Conservation (phyloP, 2,113 vertebrate species). For the Empidonax alnorum region DNA sequence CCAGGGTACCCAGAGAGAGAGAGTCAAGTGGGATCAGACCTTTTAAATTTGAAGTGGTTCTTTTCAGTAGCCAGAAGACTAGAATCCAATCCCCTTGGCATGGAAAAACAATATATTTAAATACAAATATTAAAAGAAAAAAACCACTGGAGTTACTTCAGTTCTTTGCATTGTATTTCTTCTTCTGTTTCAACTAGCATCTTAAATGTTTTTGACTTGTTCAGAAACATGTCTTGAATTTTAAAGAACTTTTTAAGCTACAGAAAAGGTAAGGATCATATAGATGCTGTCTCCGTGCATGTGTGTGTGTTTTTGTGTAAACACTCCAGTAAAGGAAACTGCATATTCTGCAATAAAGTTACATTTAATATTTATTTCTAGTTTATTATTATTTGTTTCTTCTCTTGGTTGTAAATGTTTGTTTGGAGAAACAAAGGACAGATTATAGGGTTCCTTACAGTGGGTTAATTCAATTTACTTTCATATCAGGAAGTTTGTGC, state of each 20-base stretch:
- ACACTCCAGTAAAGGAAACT: not conserved
- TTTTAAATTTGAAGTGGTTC: not conserved
- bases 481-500: not conserved
- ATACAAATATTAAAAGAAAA: not conserved
- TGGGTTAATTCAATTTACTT: not conserved
- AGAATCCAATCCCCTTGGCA: not conserved
- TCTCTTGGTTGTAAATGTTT: not conserved
- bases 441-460: not conserved
- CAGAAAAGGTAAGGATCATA: not conserved
- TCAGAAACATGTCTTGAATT: not conserved
- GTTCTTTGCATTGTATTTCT: not conserved
- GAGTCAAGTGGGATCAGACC: not conserved
- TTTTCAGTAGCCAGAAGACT: not conserved
- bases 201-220: not conserved
- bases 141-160: not conserved
- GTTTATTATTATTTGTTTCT: not conserved
- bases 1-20: not conserved
- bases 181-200: not conserved
- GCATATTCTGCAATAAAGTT: not conserved
- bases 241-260: not conserved
- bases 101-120: not conserved
- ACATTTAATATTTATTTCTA: not conserved
- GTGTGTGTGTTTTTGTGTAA: not conserved
- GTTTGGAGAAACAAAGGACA: not conserved
- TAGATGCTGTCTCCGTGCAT: not conserved